Evolutionary conservation across 2,888 invertebrate genomes (phyloP).

Genomic region (Toxonevra muliebris): DNA sequence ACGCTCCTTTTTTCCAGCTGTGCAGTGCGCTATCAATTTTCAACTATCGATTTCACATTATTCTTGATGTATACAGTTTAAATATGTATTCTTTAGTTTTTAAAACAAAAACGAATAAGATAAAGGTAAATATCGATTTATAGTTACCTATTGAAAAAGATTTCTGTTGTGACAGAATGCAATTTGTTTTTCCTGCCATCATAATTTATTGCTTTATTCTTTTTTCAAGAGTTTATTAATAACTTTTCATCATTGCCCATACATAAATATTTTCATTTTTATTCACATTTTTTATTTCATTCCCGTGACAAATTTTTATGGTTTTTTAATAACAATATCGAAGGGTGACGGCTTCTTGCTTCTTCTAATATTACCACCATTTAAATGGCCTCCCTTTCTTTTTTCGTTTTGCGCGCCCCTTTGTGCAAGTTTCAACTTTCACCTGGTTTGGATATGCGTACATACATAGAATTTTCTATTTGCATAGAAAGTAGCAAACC

Average conservation of each 20-base stretch:
- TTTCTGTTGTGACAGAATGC: conserved; percentile 28
- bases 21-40: no score
- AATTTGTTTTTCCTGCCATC: conserved; percentile 12
- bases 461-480: background rate
- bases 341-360: background rate
- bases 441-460: no score
- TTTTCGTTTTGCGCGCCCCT: conserved; percentile 1
- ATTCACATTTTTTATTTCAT: background rate
- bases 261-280: background rate
- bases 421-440: conserved; percentile 16
- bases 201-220: conserved; percentile 15
- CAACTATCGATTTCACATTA: conserved; percentile 16
- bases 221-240: background rate
- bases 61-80: no score
- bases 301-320: conserved; percentile 1
- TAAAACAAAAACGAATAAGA: background rate
- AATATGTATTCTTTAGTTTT: no score
- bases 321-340: background rate
- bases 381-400: background rate
- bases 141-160: background rate
- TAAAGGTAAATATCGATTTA: background rate
- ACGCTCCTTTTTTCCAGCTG: no score
- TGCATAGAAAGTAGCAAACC: no score
- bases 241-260: background rate
- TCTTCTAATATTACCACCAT: background rate